Evolutionary conservation across 2,888 invertebrate species (phyloP), one percentile per base, ranked within the genome.

Genomic region (Oxytorus armatus): DNA sequence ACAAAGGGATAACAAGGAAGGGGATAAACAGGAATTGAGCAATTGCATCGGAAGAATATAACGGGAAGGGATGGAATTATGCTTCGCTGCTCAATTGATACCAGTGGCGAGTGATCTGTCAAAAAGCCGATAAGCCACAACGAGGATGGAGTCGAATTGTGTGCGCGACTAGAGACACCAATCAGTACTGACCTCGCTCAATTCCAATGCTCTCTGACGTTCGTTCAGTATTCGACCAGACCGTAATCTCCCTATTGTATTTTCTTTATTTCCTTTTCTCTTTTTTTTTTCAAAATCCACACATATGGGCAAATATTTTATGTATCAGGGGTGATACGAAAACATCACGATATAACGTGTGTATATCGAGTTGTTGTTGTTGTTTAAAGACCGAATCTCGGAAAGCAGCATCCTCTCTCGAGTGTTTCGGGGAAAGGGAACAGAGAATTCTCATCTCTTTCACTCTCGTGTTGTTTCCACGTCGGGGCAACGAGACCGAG

Each of bases 151-250:
- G 39, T 14, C 33, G 16, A 33, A 3, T 36, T 42, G 44, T 8
- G 39, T 16, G 63, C 51, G 59, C 69, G n/a, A n/a, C n/a, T n/a
- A n/a, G n/a, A 61, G 76, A 69, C 53, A 42, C 2, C 5, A 61
- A 76, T 65, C 33, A 33, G 23, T 23, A 69, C 76, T 76, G 76
- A 76, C 76, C 76, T 69, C 44, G 33, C 53, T 10, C 69, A 76
- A 76, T 51, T 0, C 23, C 11, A 76, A 33, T 16, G 18, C 21
- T 53, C 21, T 53, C 33, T 68, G 29, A 53, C 51, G 68, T 68
- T 33, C 16, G 11, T n/a, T 42, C 23, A 11, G 14, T 21, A 4
- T 23, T 63, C n/a, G 11, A 5, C 29, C 3, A 29, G 2, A 47
- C 8, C 47, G 3, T 29, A 29, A 18, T 29, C 4, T 63, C 47